Base-by-base conservation (phyloP, 1,140 invertebrate genomes). In the Atta colombica region DNA sequence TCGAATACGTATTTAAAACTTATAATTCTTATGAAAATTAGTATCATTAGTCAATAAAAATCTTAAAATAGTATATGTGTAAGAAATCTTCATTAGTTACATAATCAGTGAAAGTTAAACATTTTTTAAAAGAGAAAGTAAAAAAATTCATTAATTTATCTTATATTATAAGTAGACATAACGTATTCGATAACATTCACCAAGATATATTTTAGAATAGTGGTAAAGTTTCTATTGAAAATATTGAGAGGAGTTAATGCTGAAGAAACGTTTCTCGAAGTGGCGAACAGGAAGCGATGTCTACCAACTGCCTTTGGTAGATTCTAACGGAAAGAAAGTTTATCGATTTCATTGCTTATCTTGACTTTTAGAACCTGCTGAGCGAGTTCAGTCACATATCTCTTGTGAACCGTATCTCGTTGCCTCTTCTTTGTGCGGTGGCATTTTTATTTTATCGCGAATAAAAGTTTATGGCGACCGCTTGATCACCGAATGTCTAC, bases 261-360 rank as follows among this genome's bases (percentile, higher is more conserved):
- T 7, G 14, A 8, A 61, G 55, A 61, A 75, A 84, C 55, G 25
- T 74, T 84, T 84, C 55, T 84, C 39, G 55, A 84, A 84, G 51
- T 49, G 80, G 80, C 39, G 7, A 75, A n/a, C 39, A n/a, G 53
- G 35, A 35, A 0, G 35, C n/a, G 35, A 25, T 31, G 25, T 65
- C 35, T 74, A 75, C 39, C 80, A 60, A 39, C 69, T 51, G 55
- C 55, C 39, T 84, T 74, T 49, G 28, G 45, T 84, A 65, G 39
- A 84, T 61, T 75, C 80, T 75, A 84, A 35, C 25, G 14, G 55
- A 84, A 84, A 61, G 80, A 61, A 75, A 84, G 69, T 75, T 55
- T 75, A 84, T 84, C 55, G 80, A 84, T 84, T 84, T 84, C 69
- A 51, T 84, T 84, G 69, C 80, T 84, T 84, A 84, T 84, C 80